phyloP scores from a whole-genome alignment of 2,797 vertebrate genomes.

The Perdix hodgsoniae region DNA sequence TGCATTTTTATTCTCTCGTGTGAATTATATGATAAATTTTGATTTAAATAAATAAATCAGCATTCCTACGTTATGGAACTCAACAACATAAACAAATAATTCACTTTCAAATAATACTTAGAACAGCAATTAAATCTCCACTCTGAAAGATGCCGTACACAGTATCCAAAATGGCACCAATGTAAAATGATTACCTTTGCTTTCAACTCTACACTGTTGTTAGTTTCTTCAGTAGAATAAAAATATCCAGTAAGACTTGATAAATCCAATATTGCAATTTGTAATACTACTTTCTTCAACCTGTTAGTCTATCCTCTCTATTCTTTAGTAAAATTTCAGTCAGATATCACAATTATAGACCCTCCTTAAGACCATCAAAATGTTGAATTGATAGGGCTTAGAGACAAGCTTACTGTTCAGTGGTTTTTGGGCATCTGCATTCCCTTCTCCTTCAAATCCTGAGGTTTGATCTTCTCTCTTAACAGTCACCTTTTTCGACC shows the following conservation, averaged over 20 bases:
- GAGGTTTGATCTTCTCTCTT: conserved; percentile 82
- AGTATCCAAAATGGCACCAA: background rate
- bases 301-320: background rate
- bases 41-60: background rate
- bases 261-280: background rate
- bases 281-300: background rate
- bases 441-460: conserved; percentile 73
- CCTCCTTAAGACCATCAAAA: background rate
- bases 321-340: background rate
- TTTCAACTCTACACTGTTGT: background rate
- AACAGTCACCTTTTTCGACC: conserved; percentile 76
- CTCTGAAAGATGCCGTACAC: background rate
- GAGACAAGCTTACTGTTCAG: conserved; percentile 82
- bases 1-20: background rate
- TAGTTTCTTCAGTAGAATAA: background rate
- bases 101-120: background rate
- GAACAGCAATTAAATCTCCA: background rate
- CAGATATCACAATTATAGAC: background rate
- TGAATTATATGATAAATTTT: background rate
- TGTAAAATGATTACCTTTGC: background rate
- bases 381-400: background rate
- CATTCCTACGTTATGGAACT: background rate
- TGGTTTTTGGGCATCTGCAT: conserved; percentile 77
- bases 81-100: background rate
- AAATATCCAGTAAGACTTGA: background rate